Evolutionary conservation across 2,888 invertebrate species (phyloP).

Genomic region (Erynnis tages): DNA sequence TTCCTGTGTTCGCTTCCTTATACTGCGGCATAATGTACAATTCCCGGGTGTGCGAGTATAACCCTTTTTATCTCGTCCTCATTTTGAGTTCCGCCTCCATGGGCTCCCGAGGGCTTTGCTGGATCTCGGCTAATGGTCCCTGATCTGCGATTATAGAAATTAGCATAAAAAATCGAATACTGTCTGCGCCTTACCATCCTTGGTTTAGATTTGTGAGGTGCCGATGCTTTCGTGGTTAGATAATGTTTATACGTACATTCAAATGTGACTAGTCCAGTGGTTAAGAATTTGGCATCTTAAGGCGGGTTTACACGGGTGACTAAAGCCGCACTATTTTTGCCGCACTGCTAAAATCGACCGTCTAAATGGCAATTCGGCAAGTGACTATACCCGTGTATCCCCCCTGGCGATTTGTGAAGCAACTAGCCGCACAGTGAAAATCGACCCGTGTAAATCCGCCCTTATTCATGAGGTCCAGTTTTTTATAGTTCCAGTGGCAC

Average conservation of each 20-base stretch:
- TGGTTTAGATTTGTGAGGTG: neutral
- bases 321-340: constrained; percentile 32
- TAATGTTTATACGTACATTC: neutral
- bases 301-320: constrained; percentile 32
- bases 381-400: too few relatives aligned
- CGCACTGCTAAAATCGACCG: constrained; percentile 34
- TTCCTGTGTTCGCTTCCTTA: too few relatives aligned
- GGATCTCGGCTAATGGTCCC: constrained; percentile 15
- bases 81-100: neutral
- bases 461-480: too few relatives aligned
- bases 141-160: constrained; percentile 17
- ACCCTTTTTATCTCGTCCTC: constrained; percentile 22
- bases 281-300: too few relatives aligned
- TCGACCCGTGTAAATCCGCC: too few relatives aligned
- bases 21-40: too few relatives aligned
- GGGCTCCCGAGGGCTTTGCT: neutral
- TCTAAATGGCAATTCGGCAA: too few relatives aligned
- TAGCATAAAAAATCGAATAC: constrained; percentile 12
- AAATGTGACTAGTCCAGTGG: too few relatives aligned
- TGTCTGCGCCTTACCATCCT: neutral
- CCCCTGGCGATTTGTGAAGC: too few relatives aligned
- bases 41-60: constrained; percentile 6
- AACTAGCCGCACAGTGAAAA: too few relatives aligned
- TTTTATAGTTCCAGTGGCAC: too few relatives aligned
- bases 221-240: neutral